phyloP scores from a whole-genome alignment of 2,113 vertebrate species.

The Maccullochella peelii region DNA sequence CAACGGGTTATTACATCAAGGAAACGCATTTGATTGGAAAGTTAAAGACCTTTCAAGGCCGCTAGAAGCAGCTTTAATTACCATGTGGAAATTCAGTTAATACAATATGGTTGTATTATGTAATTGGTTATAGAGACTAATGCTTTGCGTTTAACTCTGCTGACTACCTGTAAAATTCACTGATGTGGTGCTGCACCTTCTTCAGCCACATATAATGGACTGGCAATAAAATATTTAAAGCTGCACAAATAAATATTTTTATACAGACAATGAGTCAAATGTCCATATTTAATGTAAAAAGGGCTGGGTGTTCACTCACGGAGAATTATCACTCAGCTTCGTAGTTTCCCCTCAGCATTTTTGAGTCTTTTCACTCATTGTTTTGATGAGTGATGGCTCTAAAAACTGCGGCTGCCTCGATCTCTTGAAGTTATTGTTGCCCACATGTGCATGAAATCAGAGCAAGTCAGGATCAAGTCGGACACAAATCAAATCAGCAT shows the following conservation, averaged over 20 bases:
- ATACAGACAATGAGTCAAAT: neutral
- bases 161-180: neutral
- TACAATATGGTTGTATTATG: neutral
- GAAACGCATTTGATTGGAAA: slow-evolving; percentile 19
- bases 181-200: neutral
- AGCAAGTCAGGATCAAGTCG: no score
- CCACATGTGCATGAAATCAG: no score
- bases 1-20: slow-evolving; percentile 33
- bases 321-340: no score
- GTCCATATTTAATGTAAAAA: neutral
- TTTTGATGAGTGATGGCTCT: no score
- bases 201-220: neutral
- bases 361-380: neutral
- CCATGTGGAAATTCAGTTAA: neutral
- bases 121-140: neutral
- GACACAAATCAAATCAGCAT: no score
- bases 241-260: neutral
- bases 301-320: no score
- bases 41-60: slow-evolving; percentile 5
- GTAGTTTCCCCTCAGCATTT: neutral
- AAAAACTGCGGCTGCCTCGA: no score
- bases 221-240: neutral
- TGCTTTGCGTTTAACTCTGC: neutral
- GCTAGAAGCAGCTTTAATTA: neutral
- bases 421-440: no score